These are phyloP conservation scores for Hirtodrosophila trivittata DNA, from an alignment of 2,888 invertebrate genomes.

Conservation along the genomic window DNA sequence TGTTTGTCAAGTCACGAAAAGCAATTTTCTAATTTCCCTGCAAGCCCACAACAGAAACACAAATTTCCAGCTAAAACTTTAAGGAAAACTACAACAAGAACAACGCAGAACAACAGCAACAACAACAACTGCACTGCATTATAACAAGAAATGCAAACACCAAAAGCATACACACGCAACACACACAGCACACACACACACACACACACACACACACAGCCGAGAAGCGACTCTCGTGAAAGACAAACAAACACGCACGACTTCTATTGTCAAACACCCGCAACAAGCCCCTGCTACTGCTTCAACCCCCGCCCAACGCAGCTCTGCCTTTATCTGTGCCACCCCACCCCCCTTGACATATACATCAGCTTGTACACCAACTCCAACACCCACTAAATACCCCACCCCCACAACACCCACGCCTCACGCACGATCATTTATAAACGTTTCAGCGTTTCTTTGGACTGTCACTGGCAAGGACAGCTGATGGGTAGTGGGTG, in stretches of 20 bases:
- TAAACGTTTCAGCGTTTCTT: slow-evolving; percentile 63
- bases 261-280: slow-evolving; percentile 49
- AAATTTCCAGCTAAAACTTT: slow-evolving; percentile 33
- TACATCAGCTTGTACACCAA: not conserved
- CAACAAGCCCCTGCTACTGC: slow-evolving; percentile 10
- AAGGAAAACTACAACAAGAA: slow-evolving; percentile 9
- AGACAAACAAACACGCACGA: slow-evolving; percentile 59
- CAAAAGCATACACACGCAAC: slow-evolving; percentile 9
- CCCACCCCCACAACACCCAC: not conserved
- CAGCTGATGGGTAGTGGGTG: slow-evolving; percentile 21
- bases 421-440: slow-evolving; percentile 63
- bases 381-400: not conserved
- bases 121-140: slow-evolving; percentile 55
- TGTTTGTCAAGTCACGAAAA: slow-evolving; percentile 24
- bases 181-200: slow-evolving; percentile 9
- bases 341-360: not conserved
- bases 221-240: slow-evolving; percentile 18
- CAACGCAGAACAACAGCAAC: slow-evolving; percentile 24
- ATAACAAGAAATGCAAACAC: slow-evolving; percentile 58
- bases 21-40: slow-evolving; percentile 39
- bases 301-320: not conserved
- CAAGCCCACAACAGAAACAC: slow-evolving; percentile 27
- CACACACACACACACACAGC: slow-evolving; percentile 2
- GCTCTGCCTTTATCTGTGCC: not conserved
- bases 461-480: slow-evolving; percentile 58